Conservation (phyloP, 2,113 vertebrate species). For the Ceyx melanurus region DNA sequence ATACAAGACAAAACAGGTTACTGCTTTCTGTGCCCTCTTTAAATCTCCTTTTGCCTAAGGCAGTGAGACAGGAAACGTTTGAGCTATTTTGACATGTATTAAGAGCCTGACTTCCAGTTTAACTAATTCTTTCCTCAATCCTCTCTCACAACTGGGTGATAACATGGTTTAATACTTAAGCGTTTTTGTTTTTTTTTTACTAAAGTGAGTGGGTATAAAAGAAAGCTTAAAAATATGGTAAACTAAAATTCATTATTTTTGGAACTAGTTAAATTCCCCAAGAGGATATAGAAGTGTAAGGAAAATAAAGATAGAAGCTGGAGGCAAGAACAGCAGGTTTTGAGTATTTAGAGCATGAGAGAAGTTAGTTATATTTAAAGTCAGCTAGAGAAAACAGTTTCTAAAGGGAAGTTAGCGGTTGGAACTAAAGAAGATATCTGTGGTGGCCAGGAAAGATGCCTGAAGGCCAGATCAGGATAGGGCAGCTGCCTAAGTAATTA, state of each 20-base stretch:
- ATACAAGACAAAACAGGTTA: not conserved
- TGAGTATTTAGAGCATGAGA: slow-evolving; percentile 58
- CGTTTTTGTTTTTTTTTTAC: not conserved
- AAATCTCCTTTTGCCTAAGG: slow-evolving; percentile 25
- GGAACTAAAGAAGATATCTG: not conserved
- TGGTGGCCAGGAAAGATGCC: slow-evolving; percentile 26
- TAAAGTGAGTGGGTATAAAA: slow-evolving; percentile 27
- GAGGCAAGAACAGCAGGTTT: slow-evolving; percentile 48
- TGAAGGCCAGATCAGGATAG: not conserved
- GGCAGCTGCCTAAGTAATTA: not conserved
- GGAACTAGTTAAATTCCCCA: not conserved
- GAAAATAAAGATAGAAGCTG: slow-evolving; percentile 28
- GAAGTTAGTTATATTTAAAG: slow-evolving; percentile 34
- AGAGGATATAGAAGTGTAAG: not conserved
- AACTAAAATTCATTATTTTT: slow-evolving; percentile 40
- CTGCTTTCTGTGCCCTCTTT: not conserved
- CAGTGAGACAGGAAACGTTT: not conserved
- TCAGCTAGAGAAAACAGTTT: slow-evolving; percentile 29
- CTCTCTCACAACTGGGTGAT: slow-evolving; percentile 18
- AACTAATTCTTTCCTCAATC: slow-evolving; percentile 36
- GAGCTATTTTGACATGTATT: slow-evolving; percentile 5
- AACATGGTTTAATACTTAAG: slow-evolving; percentile 6
- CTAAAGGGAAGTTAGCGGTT: slow-evolving; percentile 37
- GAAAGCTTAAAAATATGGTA: slow-evolving; percentile 29
- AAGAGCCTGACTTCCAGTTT: slow-evolving; percentile 21